phyloP scores from a whole-genome alignment of 2,888 invertebrate genomes.

The Agyllia agylla region DNA sequence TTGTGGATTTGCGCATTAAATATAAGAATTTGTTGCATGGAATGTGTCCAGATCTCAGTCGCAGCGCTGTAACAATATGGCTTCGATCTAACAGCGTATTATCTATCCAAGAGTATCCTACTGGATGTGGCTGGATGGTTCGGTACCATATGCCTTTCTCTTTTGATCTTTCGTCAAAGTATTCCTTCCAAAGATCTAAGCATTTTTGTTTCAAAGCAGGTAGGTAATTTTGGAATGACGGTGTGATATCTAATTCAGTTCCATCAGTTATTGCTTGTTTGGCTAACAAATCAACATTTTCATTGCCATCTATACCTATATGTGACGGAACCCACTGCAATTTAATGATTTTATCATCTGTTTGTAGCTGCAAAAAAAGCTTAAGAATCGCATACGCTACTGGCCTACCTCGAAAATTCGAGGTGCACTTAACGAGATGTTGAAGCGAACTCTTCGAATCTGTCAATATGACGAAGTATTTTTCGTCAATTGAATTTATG shows the following conservation, averaged over 20 bases:
- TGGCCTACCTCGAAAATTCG: not conserved
- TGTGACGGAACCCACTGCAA: constrained; percentile 7
- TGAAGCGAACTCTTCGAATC: not conserved
- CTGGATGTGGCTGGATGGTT: not conserved
- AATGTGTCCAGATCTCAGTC: not conserved
- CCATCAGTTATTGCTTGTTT: not conserved
- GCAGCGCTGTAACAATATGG: not conserved
- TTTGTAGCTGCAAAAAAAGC: not conserved
- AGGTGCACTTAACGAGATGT: not conserved
- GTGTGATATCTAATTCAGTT: not conserved
- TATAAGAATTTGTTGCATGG: too few relatives aligned
- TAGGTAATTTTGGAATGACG: not conserved
- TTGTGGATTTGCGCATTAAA: too few relatives aligned
- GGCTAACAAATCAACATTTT: not conserved
- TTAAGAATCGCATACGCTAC: not conserved
- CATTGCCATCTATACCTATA: not conserved
- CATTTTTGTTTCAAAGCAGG: not conserved
- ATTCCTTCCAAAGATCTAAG: not conserved
- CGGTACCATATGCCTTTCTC: not conserved
- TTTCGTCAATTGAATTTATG: not conserved
- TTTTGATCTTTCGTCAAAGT: not conserved
- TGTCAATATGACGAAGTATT: not conserved
- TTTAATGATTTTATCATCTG: not conserved
- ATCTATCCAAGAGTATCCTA: not conserved
- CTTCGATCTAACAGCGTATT: not conserved